Percentiles rank a stretch among this genome's conserved stretches.
phyloP scores from a whole-genome alignment of 2,888 invertebrate species.

The Pristionchus mayeri region DNA sequence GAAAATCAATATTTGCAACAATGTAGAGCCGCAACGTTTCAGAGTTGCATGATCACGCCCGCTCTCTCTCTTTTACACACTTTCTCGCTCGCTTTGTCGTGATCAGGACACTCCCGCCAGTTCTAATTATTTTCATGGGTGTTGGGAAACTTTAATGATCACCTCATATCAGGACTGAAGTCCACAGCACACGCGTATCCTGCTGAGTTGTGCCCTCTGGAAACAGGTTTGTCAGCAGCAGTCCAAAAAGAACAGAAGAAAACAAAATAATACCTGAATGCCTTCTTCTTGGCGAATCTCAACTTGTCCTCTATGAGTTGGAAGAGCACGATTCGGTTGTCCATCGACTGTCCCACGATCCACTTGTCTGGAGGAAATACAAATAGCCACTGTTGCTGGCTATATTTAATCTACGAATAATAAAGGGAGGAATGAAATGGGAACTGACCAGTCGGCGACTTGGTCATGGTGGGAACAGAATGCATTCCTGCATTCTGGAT shows the following conservation, averaged over 20 bases:
- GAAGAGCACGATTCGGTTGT: slow-evolving; percentile 98
- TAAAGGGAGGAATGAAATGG: too few relatives aligned
- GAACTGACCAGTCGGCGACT: slow-evolving; percentile 88
- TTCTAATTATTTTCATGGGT: too few relatives aligned
- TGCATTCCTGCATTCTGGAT: slow-evolving; percentile 99
- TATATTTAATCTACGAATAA: background rate
- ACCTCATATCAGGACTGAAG: slow-evolving; percentile 99
- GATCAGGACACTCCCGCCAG: too few relatives aligned
- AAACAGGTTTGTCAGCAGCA: background rate
- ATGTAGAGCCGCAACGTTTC: too few relatives aligned
- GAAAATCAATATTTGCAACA: too few relatives aligned
- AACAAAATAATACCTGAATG: slow-evolving; percentile 81
- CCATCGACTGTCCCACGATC: slow-evolving; percentile 99
- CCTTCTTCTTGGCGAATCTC: slow-evolving; percentile 97
- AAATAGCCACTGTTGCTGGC: background rate
- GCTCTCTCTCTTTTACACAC: too few relatives aligned
- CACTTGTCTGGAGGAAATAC: slow-evolving; percentile 84
- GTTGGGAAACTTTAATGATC: too few relatives aligned
- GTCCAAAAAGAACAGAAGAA: background rate
- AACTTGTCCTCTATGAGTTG: slow-evolving; percentile 93
- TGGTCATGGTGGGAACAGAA: slow-evolving; percentile 95
- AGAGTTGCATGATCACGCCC: too few relatives aligned
- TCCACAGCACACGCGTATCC: slow-evolving; percentile 97
- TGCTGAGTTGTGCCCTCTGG: slow-evolving; percentile 95
- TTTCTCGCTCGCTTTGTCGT: too few relatives aligned